Base-by-base conservation (phyloP, 2,113 vertebrate genomes). In the Zosterops hypoxanthus region DNA sequence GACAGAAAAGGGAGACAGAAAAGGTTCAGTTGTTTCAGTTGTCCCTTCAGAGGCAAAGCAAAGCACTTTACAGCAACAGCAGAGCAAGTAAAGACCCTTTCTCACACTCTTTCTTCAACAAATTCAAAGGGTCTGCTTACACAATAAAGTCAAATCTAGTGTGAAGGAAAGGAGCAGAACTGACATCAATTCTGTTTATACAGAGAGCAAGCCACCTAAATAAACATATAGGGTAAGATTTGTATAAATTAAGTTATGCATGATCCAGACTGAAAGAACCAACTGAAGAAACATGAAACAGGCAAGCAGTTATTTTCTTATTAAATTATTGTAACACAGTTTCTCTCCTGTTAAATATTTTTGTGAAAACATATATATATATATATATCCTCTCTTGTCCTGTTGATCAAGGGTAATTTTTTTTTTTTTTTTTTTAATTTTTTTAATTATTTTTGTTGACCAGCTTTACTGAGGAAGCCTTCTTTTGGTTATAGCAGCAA, bases 401-500 rank as follows among this genome's bases (percentile, higher is more conserved):
- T 77, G 23, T 31, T 89, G 75, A 76, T 33, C 5, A 23, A 24
- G 24, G 7, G 25, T 14, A 4, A 39, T 39, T 39, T 10, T 39
- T 10, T 39, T 39, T 39, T 39, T 39, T 39, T 39, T 39, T 39
- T 39, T 9, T 39, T 39, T 36, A 36, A 36, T 36, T 39, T 39
- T 39, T 39, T 39, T 34, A 34, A 34, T 34, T 34, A n/a, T n/a
- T n/a, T n/a, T 39, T 65, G 61, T 82, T 88, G 50, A 90, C 59
- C 66, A 86, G 66, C 70, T 95, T 92, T 92, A 91, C 49, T 80
- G 81, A 87, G 79, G 78, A 95, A 96, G 44, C 50, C 39, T 76
- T 79, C 94, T 89, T 95, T 86, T 80, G 59, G 85, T 90, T 93
- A 64, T 57, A 81, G 71, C 72, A 76, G 76, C 42, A 94, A 92